Percentiles rank a stretch among this genome's conserved stretches.
Conservation (phyloP, 2,797 vertebrate species). For the Spondyliosoma cantharus region DNA sequence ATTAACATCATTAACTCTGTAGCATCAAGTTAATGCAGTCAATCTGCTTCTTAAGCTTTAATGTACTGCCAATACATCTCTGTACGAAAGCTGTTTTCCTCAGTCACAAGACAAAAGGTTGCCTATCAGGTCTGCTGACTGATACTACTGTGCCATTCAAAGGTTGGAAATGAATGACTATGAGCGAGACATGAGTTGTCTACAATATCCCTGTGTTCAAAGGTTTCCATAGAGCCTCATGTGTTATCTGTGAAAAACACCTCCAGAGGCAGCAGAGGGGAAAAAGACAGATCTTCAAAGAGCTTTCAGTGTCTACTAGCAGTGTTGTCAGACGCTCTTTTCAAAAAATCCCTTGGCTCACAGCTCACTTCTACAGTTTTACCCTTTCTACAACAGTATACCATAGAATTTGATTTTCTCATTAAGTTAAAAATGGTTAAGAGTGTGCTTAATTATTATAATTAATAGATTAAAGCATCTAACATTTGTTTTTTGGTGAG, state of each 20-base stretch:
- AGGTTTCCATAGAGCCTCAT: constrained; percentile 47
- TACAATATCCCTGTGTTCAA: constrained; percentile 55
- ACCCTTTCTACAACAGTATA: constrained; percentile 9
- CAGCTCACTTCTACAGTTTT: constrained; percentile 34
- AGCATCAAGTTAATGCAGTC: constrained; percentile 17
- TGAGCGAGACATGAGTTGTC: constrained; percentile 42
- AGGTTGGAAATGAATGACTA: constrained; percentile 58
- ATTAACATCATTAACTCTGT: constrained; percentile 7
- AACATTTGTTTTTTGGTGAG: constrained; percentile 17
- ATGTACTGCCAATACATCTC: neutral
- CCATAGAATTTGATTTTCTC: neutral
- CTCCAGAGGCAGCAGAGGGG: constrained; percentile 33
- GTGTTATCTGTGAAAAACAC: constrained; percentile 43
- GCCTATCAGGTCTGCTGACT: constrained; percentile 39
- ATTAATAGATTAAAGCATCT: neutral
- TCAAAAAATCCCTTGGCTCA: constrained; percentile 24
- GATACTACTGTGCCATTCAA: constrained; percentile 34
- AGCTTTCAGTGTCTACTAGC: constrained; percentile 30
- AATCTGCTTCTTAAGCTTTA: constrained; percentile 16
- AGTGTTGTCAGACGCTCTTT: constrained; percentile 30
- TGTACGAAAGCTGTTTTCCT: constrained; percentile 15
- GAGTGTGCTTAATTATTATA: neutral
- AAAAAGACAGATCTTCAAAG: constrained; percentile 48
- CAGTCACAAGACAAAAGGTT: constrained; percentile 17
- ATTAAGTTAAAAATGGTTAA: neutral